Evolutionary conservation across 2,888 invertebrate genomes (phyloP).

Genomic region (Athripsodes cinereus): DNA sequence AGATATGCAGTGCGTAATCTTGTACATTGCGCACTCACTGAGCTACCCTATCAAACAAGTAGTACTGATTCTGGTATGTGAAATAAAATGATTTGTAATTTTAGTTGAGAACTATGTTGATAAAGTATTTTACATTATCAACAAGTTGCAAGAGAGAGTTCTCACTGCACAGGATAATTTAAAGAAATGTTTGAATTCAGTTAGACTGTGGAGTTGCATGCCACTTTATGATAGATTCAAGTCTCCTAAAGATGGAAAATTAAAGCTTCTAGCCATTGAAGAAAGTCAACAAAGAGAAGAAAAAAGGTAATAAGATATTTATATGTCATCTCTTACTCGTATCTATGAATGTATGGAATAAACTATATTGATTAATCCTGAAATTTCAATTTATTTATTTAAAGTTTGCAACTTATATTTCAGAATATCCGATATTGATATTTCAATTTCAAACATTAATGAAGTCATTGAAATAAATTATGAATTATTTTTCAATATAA

Average conservation of each 20-base stretch:
- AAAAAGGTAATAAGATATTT: constrained; percentile 42
- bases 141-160: constrained; percentile 65
- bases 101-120: constrained; percentile 49
- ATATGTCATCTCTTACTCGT: no score
- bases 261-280: constrained; percentile 50
- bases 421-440: constrained; percentile 41
- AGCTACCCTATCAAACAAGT: no score
- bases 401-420: constrained; percentile 27
- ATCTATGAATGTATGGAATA: no score
- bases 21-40: no score
- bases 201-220: constrained; percentile 64
- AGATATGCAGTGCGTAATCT: no score
- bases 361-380: no score
- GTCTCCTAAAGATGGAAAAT: constrained; percentile 36
- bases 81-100: no score
- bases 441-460: constrained; percentile 52
- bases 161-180: constrained; percentile 63
- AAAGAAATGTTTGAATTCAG: constrained; percentile 47
- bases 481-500: constrained; percentile 58
- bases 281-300: constrained; percentile 51
- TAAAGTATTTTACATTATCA: constrained; percentile 59
- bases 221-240: constrained; percentile 69
- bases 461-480: constrained; percentile 59
- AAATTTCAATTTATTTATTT: no score
- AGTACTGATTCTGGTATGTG: no score